These are phyloP conservation scores for Petrocephalus microphthalmus DNA, from an alignment of 2,113 vertebrate species.

Conservation along the genomic window DNA sequence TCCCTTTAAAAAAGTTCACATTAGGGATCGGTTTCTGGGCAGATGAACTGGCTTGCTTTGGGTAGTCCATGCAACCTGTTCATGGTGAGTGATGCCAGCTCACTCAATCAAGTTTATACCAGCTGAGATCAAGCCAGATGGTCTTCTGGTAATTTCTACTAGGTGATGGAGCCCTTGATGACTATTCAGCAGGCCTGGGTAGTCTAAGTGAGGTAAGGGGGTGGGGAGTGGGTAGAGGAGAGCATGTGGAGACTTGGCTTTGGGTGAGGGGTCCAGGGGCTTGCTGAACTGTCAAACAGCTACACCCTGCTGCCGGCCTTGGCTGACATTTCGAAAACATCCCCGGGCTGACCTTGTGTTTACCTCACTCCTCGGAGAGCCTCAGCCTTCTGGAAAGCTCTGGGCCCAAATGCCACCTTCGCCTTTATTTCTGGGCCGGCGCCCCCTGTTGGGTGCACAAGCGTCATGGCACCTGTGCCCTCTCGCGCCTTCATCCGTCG, in stretches of 20 bases:
- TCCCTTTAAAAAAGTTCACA: background rate
- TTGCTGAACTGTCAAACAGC: background rate
- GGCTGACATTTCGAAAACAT: conserved; percentile 25
- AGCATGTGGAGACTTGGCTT: background rate
- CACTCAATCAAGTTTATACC: background rate
- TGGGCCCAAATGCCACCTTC: background rate
- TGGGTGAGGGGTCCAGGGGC: background rate
- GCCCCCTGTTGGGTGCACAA: background rate
- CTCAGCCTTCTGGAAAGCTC: background rate
- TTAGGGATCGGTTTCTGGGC: background rate
- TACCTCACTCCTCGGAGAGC: conserved; percentile 10
- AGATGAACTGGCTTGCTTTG: background rate
- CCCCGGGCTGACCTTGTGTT: conserved; percentile 20
- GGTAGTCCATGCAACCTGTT: background rate
- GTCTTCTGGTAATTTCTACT: background rate
- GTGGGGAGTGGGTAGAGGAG: background rate
- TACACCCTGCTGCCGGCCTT: background rate
- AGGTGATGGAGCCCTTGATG: background rate
- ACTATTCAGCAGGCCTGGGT: background rate
- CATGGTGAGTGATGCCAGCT: background rate
- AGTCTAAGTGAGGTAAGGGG: background rate
- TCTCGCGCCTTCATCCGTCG: background rate
- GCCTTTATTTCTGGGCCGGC: background rate
- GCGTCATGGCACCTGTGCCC: background rate
- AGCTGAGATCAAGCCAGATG: conserved; percentile 1